Evolutionary conservation across 2,113 vertebrate genomes (phyloP).

Genomic region (Noturus placidus): DNA sequence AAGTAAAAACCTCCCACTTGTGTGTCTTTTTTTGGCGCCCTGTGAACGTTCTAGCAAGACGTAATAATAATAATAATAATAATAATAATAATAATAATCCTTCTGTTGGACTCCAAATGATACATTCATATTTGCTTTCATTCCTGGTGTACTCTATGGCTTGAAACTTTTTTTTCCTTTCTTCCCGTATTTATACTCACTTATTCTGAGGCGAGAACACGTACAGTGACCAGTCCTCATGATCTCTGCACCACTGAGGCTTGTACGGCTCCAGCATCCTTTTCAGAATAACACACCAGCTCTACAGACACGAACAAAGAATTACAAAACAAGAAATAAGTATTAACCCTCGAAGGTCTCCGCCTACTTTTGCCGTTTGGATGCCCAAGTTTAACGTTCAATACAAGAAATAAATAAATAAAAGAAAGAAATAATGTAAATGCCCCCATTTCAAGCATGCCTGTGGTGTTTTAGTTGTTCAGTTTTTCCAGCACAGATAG

Average conservation of each 20-base stretch:
- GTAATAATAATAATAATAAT: too few relatives aligned
- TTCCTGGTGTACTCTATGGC: neutral
- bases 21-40: neutral
- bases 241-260: slow-evolving; percentile 88
- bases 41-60: neutral
- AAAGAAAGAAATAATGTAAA: neutral
- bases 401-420: neutral
- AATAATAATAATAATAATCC: neutral
- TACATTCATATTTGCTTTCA: neutral
- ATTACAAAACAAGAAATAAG: neutral
- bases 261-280: slow-evolving; percentile 86
- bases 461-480: neutral
- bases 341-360: neutral
- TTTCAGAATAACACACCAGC: slow-evolving; percentile 82
- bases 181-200: slow-evolving; percentile 67
- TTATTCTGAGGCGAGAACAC: slow-evolving; percentile 88
- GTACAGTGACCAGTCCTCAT: slow-evolving; percentile 92
- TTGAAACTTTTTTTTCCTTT: neutral
- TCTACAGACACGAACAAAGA: slow-evolving; percentile 67
- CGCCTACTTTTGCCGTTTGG: neutral
- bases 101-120: neutral
- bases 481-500: neutral
- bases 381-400: neutral
- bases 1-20: neutral
- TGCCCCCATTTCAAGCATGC: neutral